Conservation (phyloP, 2,797 vertebrate species). For the Sebastes steindachneri region DNA sequence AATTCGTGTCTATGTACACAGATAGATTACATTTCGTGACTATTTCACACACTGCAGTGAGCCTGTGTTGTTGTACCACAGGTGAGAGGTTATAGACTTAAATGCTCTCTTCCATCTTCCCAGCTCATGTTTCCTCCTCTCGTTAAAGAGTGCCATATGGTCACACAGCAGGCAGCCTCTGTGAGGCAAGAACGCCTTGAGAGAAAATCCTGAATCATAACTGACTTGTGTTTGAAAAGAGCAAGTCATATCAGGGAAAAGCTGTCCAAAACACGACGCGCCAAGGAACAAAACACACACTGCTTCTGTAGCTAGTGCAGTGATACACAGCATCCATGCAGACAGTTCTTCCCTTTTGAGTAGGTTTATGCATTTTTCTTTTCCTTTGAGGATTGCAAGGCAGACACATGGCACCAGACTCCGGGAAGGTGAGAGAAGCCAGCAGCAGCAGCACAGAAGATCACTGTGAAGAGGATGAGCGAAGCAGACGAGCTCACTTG, state of each 20-base stretch:
- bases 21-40: too few species aligned
- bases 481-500: neutral
- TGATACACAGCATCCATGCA: neutral
- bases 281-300: neutral
- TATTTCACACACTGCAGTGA: too few species aligned
- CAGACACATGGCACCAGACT: neutral
- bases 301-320: neutral
- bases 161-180: constrained; percentile 66
- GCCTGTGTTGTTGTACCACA: too few species aligned
- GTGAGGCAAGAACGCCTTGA: constrained; percentile 47
- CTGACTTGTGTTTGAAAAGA: constrained; percentile 53
- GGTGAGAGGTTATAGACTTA: constrained; percentile 14
- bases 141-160: constrained; percentile 75
- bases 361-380: neutral
- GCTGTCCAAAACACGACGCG: neutral
- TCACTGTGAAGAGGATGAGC: constrained; percentile 6
- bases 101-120: constrained; percentile 1
- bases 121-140: constrained; percentile 29
- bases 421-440: neutral
- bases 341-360: neutral
- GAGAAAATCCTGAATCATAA: constrained; percentile 57
- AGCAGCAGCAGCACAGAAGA: neutral
- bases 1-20: too few species aligned
- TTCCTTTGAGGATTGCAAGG: neutral
- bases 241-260: constrained; percentile 36